Percentiles rank a stretch among this genome's conserved stretches.
These are phyloP conservation scores for Falco novaeseelandiae DNA, from an alignment of 2,797 vertebrate species.

Conservation along the genomic window DNA sequence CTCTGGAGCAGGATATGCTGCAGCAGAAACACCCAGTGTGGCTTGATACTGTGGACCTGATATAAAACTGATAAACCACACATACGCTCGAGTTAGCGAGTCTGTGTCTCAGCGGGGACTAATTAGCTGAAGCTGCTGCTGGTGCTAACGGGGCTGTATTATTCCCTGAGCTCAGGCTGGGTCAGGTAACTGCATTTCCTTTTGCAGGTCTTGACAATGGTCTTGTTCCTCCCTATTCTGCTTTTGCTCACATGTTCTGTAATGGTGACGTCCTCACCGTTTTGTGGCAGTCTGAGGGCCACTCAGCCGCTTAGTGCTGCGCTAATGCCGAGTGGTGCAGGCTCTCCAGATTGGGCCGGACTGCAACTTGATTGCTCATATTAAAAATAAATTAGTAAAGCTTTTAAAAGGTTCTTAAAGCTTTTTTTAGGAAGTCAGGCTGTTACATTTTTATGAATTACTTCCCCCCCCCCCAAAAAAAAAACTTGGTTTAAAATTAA, in stretches of 20 bases:
- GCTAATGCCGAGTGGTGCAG: neutral
- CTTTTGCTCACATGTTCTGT: neutral
- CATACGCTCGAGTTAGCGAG: rapidly evolving
- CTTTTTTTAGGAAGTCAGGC: neutral
- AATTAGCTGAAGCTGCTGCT: neutral
- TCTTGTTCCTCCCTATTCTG: neutral
- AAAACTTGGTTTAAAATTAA: neutral
- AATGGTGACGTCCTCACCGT: rapidly evolving
- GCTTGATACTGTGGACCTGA: too few species aligned
- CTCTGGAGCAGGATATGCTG: neutral
- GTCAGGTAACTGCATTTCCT: neutral
- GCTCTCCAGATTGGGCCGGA: neutral
- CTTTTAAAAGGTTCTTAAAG: neutral
- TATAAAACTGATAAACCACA: neutral
- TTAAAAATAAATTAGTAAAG: neutral
- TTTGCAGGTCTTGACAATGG: neutral
- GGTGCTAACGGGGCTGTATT: neutral
- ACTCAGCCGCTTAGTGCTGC: neutral
- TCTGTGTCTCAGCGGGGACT: neutral
- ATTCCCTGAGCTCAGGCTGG: neutral
- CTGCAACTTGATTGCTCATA: neutral
- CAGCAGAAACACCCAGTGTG: neutral
- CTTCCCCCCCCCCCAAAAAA: too few species aligned
- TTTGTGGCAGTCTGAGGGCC: neutral
- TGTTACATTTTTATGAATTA: neutral